Evolutionary conservation across 1,140 invertebrate genomes (phyloP).

Genomic region (Saccostrea echinata): DNA sequence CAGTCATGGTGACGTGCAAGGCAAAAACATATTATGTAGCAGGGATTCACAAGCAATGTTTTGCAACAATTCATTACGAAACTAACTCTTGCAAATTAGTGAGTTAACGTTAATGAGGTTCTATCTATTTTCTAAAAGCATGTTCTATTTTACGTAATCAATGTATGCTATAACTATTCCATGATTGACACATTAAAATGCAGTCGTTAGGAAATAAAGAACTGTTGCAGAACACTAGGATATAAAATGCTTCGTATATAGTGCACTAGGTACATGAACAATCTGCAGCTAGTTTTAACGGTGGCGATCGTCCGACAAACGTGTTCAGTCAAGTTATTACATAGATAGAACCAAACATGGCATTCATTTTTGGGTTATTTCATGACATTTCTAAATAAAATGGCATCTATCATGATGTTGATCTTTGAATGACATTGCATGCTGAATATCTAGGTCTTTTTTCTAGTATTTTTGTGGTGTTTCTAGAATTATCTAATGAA

Average conservation of each 20-base stretch:
- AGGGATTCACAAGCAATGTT: conserved; percentile 5
- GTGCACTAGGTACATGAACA: conserved; percentile 27
- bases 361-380: not conserved
- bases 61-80: not conserved
- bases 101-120: not conserved
- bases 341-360: conserved; percentile 24
- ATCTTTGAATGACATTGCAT: not conserved
- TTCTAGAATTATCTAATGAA: not conserved
- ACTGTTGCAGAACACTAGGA: conserved; percentile 25
- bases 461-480: not conserved
- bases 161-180: too few species aligned
- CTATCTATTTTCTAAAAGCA: not conserved
- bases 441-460: not conserved
- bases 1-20: conserved; percentile 21
- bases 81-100: conserved; percentile 18
- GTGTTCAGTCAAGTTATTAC: not conserved
- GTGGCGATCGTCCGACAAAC: not conserved
- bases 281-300: conserved; percentile 10
- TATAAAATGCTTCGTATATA: conserved; percentile 5
- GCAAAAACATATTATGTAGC: conserved; percentile 20
- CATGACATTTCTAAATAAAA: not conserved
- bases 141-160: not conserved
- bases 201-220: not conserved
- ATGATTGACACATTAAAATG: too few species aligned
- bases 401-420: conserved; percentile 2